Evolutionary conservation across 2,797 vertebrate species (phyloP).

Genomic region (Pagetopsis macropterus): DNA sequence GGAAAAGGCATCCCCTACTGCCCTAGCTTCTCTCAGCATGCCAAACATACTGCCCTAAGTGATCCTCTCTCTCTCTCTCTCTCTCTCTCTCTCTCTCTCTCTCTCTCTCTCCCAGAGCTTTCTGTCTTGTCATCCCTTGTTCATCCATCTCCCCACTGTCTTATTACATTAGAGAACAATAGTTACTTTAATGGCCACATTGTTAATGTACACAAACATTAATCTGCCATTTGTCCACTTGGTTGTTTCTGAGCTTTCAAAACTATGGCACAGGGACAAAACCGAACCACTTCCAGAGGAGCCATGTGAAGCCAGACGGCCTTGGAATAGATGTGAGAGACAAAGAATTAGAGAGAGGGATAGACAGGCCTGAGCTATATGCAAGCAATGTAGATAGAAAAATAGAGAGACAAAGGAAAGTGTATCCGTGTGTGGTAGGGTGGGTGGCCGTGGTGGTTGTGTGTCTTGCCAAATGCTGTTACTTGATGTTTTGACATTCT

Average conservation of each 20-base stretch:
- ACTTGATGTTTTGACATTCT: conserved; percentile 73
- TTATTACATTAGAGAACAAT: conserved; percentile 73
- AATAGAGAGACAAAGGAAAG: conserved; percentile 36
- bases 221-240: conserved; percentile 67
- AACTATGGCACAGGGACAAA: conserved; percentile 52
- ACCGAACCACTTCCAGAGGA: conserved; percentile 44
- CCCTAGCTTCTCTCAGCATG: conserved; percentile 57
- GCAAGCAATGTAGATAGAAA: conserved; percentile 49
- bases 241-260: conserved; percentile 73
- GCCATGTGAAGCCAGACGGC: conserved; percentile 47
- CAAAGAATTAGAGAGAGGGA: conserved; percentile 40
- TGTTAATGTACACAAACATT: conserved; percentile 73
- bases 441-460: conserved; percentile 43
- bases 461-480: conserved; percentile 54
- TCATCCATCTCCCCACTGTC: conserved; percentile 53
- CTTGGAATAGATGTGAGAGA: conserved; percentile 51
- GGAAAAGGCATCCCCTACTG: conserved; percentile 72
- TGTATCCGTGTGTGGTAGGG: conserved; percentile 24
- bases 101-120: too few species aligned
- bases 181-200: conserved; percentile 69
- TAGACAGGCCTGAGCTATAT: conserved; percentile 39
- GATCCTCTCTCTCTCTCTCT: conserved; percentile 68
- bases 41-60: conserved; percentile 78
- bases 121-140: conserved; percentile 61
- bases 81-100: conserved; percentile 61